phyloP scores from a whole-genome alignment of 2,888 invertebrate species.

The Netelia virgata region DNA sequence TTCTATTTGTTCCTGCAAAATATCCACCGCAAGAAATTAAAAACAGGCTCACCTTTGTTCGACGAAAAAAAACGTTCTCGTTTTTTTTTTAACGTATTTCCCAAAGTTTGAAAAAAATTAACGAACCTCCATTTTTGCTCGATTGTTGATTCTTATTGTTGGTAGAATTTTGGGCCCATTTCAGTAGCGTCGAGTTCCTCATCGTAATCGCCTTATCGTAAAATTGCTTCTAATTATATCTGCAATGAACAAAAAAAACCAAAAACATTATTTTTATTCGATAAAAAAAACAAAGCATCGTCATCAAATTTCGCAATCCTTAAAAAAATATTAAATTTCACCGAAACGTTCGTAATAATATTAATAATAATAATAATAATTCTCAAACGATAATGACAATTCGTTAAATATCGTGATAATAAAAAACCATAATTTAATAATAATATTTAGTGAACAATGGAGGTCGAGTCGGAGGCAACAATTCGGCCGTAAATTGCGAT shows the following conservation, averaged over 20 bases:
- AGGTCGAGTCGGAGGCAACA: constrained; percentile 42
- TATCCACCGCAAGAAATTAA: constrained; percentile 20
- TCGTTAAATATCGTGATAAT: background rate
- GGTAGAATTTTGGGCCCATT: constrained; percentile 87
- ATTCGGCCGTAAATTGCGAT: constrained; percentile 61
- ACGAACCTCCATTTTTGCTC: constrained; percentile 82
- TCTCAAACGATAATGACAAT: background rate
- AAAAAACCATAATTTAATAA: constrained; percentile 19
- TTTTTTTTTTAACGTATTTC: no score
- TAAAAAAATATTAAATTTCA: no score
- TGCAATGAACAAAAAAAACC: constrained; percentile 54
- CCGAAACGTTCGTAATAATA: background rate
- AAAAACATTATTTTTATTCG: constrained; percentile 6
- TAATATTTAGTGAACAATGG: constrained; percentile 53
- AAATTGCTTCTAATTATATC: constrained; percentile 47
- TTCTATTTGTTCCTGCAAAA: constrained; percentile 86
- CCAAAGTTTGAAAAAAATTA: no score
- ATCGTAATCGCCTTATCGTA: constrained; percentile 79
- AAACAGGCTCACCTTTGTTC: background rate
- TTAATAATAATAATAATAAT: background rate
- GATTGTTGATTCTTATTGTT: constrained; percentile 84
- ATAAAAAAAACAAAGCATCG: no score
- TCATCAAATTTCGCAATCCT: no score
- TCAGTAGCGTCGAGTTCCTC: constrained; percentile 87
- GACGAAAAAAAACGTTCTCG: background rate